Base-by-base conservation (phyloP, 2,797 vertebrate species). In the Rhadinocentrus ornatus region DNA sequence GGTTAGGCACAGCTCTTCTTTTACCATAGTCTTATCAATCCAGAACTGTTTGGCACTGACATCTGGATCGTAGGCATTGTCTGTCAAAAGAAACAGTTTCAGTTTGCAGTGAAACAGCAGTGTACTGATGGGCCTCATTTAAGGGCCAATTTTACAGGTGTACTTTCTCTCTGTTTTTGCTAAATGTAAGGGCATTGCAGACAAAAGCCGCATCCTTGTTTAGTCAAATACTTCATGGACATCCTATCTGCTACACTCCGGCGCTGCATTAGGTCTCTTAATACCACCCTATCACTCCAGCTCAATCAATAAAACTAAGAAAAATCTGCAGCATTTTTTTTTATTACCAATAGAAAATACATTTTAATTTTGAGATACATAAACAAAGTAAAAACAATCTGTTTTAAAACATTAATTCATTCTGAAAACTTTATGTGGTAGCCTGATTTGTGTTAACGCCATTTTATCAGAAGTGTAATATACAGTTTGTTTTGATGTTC, bases 1-100 rank as follows among this genome's bases (percentile, higher is more conserved):
- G 0, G 66, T 97, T 80, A 99, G 93, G 81, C 97, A 98, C 15
- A 94, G 86, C 1, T 88, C 41, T 35, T 60, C 80, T 1, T 90
- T 92, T 71, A 98, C 88, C 64, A 89, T 9, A 0, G 95, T 96
- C 84, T 97, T 96, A 91, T 99, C 96, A 60, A 99, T 98, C 97
- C 98, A 99, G 73, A 99, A 95, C 82, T 97, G 95, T 32, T 95
- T 97, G 72, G 97, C 98, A 1, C 77, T 96, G 78, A 98, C 98
- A 84, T 99, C 98, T 64, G 98, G 97, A 84, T 99, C 98, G 0
- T 97, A 98, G 57, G 97, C 97, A 86, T 99, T 99, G 81, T 99
- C 98, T 99, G 81, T 59, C 13, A 62, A 64, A 61, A 65, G 1
- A 44, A 68, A 75, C 0, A 44, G 16, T 53, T 67, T 39, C 26